Evolutionary conservation across 2,797 vertebrate genomes (phyloP), one percentile per base, ranked within the genome.

Genomic region (Syngnathus rostellatus): DNA sequence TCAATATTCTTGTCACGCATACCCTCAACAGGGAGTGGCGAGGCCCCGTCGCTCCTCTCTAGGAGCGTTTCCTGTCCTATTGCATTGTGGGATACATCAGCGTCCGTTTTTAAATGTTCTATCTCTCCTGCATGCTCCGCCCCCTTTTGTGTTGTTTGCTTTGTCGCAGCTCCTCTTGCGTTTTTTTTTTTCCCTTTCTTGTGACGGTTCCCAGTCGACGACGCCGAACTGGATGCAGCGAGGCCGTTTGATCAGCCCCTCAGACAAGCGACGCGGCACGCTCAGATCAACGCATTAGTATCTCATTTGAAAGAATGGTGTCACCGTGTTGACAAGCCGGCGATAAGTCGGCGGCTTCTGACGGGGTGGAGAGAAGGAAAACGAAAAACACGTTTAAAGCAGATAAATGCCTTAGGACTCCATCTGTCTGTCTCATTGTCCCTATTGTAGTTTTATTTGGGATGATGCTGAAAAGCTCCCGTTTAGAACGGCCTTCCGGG

Each of bases 1-100:
- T 93, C 89, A 91, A 87, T 90, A 92, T 93, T 94, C 90, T 94
- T 93, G 93, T 94, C 90, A 93, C 86, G 89, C 86, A 85, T 81
- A 81, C 74, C 86, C 89, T 85, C 91, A 89, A 92, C 87, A 80
- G 87, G 88, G 86, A 86, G 83, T 77, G 86, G 87, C 89, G 51
- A 79, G 89, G 87, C 85, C 83, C 73, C 25, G 51, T 55, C 83
- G 86, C 81, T 78, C 85, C 86, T 89, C 91, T 89, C 87, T 85
- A 89, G 72, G 84, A 89, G 90, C 86, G 86, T 88, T 89, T 81
- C 74, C 88, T 90, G 87, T 86, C 87, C 87, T 71, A 62, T 88
- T 89, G 91, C 70, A 70, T 87, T 90, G 81, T 86, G 81, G 90
- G 85, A 89, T 77, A 85, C 85, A 83, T 71, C 68, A 66, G 79